These are phyloP conservation scores for Dicyrtoma fusca DNA, from an alignment of 2,888 invertebrate species.

Conservation along the genomic window DNA sequence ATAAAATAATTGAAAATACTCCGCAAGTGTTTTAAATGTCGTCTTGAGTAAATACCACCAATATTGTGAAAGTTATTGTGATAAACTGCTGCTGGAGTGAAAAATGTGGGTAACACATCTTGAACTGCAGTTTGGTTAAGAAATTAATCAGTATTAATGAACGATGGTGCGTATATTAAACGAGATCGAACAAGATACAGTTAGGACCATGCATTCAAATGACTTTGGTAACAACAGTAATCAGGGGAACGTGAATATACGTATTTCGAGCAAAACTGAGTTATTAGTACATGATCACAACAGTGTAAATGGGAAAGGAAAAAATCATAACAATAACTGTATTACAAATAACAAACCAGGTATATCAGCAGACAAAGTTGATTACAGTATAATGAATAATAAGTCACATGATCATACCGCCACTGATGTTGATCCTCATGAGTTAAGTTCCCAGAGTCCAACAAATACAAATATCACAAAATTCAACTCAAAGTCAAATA, in stretches of 20 bases:
- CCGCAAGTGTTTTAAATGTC: too few relatives aligned
- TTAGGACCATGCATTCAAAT: slow-evolving; percentile 25
- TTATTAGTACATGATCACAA: not conserved
- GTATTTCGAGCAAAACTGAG: slow-evolving; percentile 9
- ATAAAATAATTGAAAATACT: too few relatives aligned
- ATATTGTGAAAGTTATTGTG: not conserved
- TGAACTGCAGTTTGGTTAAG: not conserved
- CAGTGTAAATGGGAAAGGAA: slow-evolving; percentile 5
- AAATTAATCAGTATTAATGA: not conserved
- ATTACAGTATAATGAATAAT: slow-evolving; percentile 2
- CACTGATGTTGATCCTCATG: not conserved
- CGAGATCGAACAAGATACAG: slow-evolving; percentile 32
- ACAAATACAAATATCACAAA: slow-evolving; percentile 11
- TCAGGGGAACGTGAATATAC: slow-evolving; percentile 3
- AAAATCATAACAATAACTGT: slow-evolving; percentile 28
- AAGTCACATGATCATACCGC: not conserved
- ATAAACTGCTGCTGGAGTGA: not conserved
- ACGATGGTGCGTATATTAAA: slow-evolving; percentile 40
- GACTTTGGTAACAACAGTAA: slow-evolving; percentile 7
- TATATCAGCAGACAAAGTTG: not conserved
- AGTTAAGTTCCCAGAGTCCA: slow-evolving; percentile 1
- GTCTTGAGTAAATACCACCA: too few relatives aligned
- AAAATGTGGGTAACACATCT: not conserved
- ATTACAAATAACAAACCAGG: not conserved
- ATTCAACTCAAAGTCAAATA: not conserved